A percentile compares a stretch with the other conserved stretches of the same genome.
phyloP scores from a whole-genome alignment of 2,113 vertebrate species.

The Nothoprocta pentlandii region DNA sequence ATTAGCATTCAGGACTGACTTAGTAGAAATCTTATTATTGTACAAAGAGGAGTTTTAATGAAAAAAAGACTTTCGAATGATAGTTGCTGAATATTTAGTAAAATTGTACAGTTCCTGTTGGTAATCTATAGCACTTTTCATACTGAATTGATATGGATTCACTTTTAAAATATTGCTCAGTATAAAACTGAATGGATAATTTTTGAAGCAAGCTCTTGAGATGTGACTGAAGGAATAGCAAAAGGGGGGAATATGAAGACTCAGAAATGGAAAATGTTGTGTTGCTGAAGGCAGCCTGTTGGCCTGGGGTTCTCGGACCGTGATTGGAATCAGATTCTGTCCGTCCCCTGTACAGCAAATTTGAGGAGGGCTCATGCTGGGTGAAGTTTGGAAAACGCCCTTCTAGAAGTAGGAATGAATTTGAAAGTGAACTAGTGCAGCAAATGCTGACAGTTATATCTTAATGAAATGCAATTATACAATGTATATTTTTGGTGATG shows the following conservation, averaged over 20 bases:
- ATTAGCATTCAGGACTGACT: neutral
- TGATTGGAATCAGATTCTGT: neutral
- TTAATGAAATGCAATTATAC: neutral
- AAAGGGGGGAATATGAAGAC: neutral
- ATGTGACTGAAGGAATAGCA: constrained; percentile 8
- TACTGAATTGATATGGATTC: constrained; percentile 27
- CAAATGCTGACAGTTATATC: constrained; percentile 4
- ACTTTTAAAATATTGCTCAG: constrained; percentile 41
- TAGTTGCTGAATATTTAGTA: constrained; percentile 56
- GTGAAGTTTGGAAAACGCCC: neutral
- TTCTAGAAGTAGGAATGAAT: constrained; percentile 1
- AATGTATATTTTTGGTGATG: neutral
- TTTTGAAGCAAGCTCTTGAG: constrained; percentile 47
- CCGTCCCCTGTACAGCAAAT: neutral
- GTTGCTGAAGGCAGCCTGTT: neutral
- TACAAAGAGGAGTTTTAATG: constrained; percentile 52
- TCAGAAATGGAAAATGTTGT: neutral
- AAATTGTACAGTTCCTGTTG: constrained; percentile 65
- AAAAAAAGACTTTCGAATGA: constrained; percentile 74
- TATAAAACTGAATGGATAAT: constrained; percentile 48
- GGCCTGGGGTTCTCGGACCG: neutral
- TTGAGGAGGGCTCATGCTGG: neutral
- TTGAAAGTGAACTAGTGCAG: neutral
- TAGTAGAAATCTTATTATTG: neutral
- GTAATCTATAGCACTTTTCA: constrained; percentile 14